Conservation (phyloP, 2,888 invertebrate species). For the Periphyllus acericola region DNA sequence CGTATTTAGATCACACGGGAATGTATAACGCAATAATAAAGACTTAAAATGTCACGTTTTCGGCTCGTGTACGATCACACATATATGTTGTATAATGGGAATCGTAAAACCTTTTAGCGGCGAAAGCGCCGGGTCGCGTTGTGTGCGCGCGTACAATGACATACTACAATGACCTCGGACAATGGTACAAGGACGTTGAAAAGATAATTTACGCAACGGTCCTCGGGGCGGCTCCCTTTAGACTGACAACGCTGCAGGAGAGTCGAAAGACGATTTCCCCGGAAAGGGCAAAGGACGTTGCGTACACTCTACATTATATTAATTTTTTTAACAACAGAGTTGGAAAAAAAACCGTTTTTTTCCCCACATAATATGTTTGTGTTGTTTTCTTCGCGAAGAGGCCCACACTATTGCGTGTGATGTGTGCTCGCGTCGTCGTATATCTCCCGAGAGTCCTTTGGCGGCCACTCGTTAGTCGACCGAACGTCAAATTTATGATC, state of each 20-base stretch:
- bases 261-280: background rate
- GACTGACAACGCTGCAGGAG: background rate
- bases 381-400: background rate
- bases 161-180: background rate
- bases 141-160: background rate
- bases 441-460: slow-evolving; percentile 7
- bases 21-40: background rate
- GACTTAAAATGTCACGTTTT: slow-evolving; percentile 48
- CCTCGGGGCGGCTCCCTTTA: slow-evolving; percentile 38
- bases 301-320: background rate
- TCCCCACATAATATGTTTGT: background rate
- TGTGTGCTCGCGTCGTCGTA: background rate
- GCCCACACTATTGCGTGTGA: background rate
- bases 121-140: slow-evolving; percentile 50
- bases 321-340: slow-evolving; percentile 36
- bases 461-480: slow-evolving; percentile 42
- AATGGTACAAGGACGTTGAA: slow-evolving; percentile 55
- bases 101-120: slow-evolving; percentile 53
- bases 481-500: slow-evolving; percentile 46
- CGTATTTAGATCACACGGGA: background rate
- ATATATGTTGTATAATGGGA: background rate
- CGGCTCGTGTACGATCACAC: background rate
- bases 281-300: background rate
- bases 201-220: slow-evolving; percentile 54
- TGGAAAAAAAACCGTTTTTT: slow-evolving; percentile 35